Conservation (phyloP, 2,888 invertebrate genomes). For the Hydriomena furcata region DNA sequence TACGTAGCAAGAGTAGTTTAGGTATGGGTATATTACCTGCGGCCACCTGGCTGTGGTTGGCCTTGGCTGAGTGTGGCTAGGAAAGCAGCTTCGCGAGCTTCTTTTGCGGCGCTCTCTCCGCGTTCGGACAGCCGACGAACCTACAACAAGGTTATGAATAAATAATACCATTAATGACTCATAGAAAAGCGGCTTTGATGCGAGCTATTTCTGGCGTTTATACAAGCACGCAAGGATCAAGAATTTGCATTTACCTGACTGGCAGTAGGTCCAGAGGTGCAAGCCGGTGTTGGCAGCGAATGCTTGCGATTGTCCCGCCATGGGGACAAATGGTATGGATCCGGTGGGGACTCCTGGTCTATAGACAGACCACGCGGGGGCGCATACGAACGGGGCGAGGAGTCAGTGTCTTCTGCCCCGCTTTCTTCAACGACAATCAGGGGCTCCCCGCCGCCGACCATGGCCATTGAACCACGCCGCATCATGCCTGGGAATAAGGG, state of each 20-base stretch:
- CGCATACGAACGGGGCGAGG: slow-evolving; percentile 76
- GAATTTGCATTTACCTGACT: slow-evolving; percentile 90
- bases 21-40: slow-evolving; percentile 74
- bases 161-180: too few species aligned
- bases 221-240: neutral
- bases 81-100: slow-evolving; percentile 91
- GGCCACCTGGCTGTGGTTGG: slow-evolving; percentile 89
- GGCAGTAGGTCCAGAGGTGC: slow-evolving; percentile 93
- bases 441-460: slow-evolving; percentile 86
- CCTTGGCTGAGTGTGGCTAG: slow-evolving; percentile 91
- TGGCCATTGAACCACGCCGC: slow-evolving; percentile 87
- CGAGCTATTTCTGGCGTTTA: too few species aligned
- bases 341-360: slow-evolving; percentile 90
- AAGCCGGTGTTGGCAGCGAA: slow-evolving; percentile 92
- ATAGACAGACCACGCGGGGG: slow-evolving; percentile 85
- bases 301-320: slow-evolving; percentile 92
- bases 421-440: slow-evolving; percentile 93
- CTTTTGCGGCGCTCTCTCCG: slow-evolving; percentile 89
- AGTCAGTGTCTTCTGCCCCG: slow-evolving; percentile 86
- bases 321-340: slow-evolving; percentile 92
- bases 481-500: slow-evolving; percentile 69
- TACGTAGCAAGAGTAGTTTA: neutral
- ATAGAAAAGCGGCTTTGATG: too few species aligned
- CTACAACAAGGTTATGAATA: slow-evolving; percentile 48
- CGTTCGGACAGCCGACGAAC: slow-evolving; percentile 92